Conservation (phyloP, 1,140 invertebrate genomes). For the Sogatella furcifera region DNA sequence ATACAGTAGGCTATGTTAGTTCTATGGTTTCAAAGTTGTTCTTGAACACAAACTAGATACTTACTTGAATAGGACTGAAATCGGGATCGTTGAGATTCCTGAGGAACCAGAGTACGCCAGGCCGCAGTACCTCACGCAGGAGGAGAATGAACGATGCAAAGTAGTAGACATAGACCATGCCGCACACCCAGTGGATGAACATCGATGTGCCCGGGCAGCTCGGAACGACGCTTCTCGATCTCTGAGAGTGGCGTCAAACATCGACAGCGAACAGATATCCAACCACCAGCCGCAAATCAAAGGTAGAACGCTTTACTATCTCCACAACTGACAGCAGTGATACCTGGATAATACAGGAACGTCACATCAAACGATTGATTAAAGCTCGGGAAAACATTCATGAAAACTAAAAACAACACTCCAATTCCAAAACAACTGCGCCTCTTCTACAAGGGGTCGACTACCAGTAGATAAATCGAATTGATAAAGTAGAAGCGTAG, state of each 20-base stretch:
- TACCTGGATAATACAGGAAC: conserved; percentile 31
- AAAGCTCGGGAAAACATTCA: no score
- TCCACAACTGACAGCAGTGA: conserved; percentile 85
- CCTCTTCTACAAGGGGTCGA: no score
- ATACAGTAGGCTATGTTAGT: no score
- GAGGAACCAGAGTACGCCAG: conserved; percentile 93
- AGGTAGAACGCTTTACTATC: conserved; percentile 92
- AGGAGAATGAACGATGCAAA: conserved; percentile 95
- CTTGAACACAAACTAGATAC: conserved; percentile 1
- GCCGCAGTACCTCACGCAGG: conserved; percentile 84
- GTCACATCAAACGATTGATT: not conserved
- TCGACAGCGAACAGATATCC: conserved; percentile 90
- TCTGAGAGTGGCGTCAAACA: conserved; percentile 86
- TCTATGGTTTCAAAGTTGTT: no score
- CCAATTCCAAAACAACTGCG: no score
- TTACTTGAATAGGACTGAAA: conserved; percentile 92
- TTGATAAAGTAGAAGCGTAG: no score
- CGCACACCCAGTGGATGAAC: conserved; percentile 98
- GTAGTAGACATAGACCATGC: conserved; percentile 99
- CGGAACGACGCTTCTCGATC: conserved; percentile 81
- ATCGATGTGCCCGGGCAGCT: conserved; percentile 75
- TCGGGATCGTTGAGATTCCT: conserved; percentile 98
- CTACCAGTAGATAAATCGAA: no score
- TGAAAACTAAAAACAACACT: no score
- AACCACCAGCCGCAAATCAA: conserved; percentile 98